Evolutionary conservation across 2,888 invertebrate genomes (phyloP).

Genomic region (Drosophila glabriapex): DNA sequence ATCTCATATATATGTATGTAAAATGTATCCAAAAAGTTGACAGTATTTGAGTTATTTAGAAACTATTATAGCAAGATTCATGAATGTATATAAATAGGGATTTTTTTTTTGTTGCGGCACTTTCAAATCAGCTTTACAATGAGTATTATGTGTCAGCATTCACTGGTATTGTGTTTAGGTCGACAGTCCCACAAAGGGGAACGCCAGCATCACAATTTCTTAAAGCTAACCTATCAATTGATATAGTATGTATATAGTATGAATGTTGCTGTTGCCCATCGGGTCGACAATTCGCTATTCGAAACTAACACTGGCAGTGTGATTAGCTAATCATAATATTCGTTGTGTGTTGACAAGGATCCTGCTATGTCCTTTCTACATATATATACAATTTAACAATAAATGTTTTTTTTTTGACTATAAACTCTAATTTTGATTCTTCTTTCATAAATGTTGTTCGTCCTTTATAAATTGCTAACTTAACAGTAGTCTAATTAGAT

Average conservation of each 20-base stretch:
- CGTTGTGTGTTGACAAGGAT: constrained; percentile 75
- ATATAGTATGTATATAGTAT: constrained; percentile 55
- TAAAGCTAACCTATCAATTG: constrained; percentile 70
- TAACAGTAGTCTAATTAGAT: constrained; percentile 44
- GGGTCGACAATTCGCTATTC: constrained; percentile 46
- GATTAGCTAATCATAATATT: constrained; percentile 83
- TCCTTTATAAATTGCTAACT: constrained; percentile 50
- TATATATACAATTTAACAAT: constrained; percentile 56
- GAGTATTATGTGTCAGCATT: constrained; percentile 83
- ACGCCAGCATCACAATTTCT: constrained; percentile 64
- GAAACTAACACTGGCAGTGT: constrained; percentile 81
- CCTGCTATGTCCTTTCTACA: constrained; percentile 55
- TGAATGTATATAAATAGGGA: constrained; percentile 44
- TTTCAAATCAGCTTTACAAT: constrained; percentile 65
- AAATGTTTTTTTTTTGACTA: constrained; percentile 53
- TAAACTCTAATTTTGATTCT: constrained; percentile 43
- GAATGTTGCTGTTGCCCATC: constrained; percentile 46
- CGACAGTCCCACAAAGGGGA: constrained; percentile 25
- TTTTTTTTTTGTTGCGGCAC: constrained; percentile 49
- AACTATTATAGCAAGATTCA: constrained; percentile 54
- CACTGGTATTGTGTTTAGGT: constrained; percentile 79
- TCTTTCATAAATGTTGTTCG: background rate
- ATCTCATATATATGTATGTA: constrained; percentile 29
- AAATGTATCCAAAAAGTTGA: constrained; percentile 38
- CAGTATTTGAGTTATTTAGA: constrained; percentile 40